A percentile compares a stretch with the other conserved stretches of the same genome.
These are phyloP conservation scores for Malthinus flaveolus DNA, from an alignment of 2,888 invertebrate species.

Conservation along the genomic window DNA sequence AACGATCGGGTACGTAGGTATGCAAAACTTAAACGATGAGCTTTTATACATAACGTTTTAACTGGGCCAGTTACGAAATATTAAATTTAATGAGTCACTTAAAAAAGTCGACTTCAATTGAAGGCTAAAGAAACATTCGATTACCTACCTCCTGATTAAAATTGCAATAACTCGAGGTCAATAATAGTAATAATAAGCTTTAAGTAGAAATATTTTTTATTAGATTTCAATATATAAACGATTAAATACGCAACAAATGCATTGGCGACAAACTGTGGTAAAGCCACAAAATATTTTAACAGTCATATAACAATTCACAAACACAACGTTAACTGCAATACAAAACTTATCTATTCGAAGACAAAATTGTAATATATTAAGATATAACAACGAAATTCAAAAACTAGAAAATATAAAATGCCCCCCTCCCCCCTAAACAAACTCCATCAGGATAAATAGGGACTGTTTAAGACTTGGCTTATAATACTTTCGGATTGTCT, in stretches of 20 bases:
- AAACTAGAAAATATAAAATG: neutral
- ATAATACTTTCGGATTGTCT: too few relatives aligned
- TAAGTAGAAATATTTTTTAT: conserved; percentile 2
- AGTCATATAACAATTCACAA: conserved; percentile 14
- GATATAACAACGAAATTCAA: conserved; percentile 1
- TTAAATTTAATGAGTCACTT: conserved; percentile 8
- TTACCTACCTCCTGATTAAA: conserved; percentile 1
- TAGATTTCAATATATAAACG: conserved; percentile 4
- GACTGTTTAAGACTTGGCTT: too few relatives aligned
- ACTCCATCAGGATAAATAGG: neutral
- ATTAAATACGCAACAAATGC: conserved; percentile 1
- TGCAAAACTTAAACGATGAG: neutral
- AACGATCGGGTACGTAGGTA: neutral
- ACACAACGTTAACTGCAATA: conserved; percentile 14
- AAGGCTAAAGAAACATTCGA: conserved; percentile 11
- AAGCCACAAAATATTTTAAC: neutral
- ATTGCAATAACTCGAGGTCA: conserved; percentile 9
- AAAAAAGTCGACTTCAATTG: conserved; percentile 2
- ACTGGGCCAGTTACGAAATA: too few relatives aligned
- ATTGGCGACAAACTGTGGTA: too few relatives aligned
- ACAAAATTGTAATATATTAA: conserved; percentile 15
- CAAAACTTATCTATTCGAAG: conserved; percentile 24
- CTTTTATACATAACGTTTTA: neutral
- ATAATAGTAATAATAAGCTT: neutral
- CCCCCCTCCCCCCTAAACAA: neutral